A percentile compares a stretch with the other conserved stretches of the same genome.
Conservation (phyloP, 2,888 invertebrate species). For the Agrotis clavis region DNA sequence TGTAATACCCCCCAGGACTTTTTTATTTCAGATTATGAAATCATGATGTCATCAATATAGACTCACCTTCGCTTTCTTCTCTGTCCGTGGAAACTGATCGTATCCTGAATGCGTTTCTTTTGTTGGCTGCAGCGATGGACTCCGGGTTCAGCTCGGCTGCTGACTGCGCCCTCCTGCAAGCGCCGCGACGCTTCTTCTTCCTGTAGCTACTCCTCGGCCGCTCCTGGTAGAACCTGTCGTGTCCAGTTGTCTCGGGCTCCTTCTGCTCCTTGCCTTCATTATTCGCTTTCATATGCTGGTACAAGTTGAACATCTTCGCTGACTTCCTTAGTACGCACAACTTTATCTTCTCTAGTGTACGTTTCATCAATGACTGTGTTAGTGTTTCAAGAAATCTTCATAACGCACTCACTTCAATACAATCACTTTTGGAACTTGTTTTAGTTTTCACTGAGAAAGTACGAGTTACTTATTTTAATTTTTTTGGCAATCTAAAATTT, state of each 20-base stretch:
- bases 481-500: not conserved
- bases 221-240: slow-evolving; percentile 95
- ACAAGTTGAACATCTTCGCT: slow-evolving; percentile 94
- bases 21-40: not conserved
- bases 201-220: slow-evolving; percentile 89
- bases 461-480: slow-evolving; percentile 13
- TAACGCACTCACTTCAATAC: slow-evolving; percentile 30
- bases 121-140: slow-evolving; percentile 92
- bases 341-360: slow-evolving; percentile 71
- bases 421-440: slow-evolving; percentile 30
- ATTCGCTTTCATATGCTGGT: slow-evolving; percentile 93
- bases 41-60: not conserved
- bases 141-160: slow-evolving; percentile 93
- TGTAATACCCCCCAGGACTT: too few relatives aligned
- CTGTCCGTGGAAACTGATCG: slow-evolving; percentile 93
- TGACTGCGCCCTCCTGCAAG: slow-evolving; percentile 93
- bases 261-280: slow-evolving; percentile 90
- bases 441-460: not conserved
- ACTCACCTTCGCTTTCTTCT: slow-evolving; percentile 90
- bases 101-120: slow-evolving; percentile 91
- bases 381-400: slow-evolving; percentile 26
- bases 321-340: slow-evolving; percentile 68
- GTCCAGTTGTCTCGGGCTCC: slow-evolving; percentile 93
- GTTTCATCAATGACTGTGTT: slow-evolving; percentile 73
- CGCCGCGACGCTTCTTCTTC: slow-evolving; percentile 90